A percentile compares a stretch with the other conserved stretches of the same genome.
Evolutionary conservation across 2,797 vertebrate genomes (phyloP).

Genomic region (Pangasius larnaudii): DNA sequence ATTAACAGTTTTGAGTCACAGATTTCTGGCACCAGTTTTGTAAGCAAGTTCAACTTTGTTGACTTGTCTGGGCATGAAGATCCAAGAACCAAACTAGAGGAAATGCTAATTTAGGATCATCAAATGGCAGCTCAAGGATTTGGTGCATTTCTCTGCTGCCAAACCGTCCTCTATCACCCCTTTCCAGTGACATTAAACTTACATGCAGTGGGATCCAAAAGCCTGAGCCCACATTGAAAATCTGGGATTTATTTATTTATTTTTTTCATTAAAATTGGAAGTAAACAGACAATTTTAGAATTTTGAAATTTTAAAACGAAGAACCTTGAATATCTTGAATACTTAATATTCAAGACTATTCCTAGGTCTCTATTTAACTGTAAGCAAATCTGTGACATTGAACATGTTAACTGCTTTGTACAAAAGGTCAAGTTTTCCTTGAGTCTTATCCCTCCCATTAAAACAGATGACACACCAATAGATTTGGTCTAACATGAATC

Average conservation of each 20-base stretch:
- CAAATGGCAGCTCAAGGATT: neutral
- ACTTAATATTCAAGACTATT: no score
- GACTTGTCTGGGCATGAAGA: neutral
- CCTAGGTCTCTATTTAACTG: neutral
- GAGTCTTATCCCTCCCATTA: neutral
- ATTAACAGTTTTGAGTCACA: neutral
- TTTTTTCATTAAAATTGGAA: neutral
- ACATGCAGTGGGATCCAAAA: neutral
- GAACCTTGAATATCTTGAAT: neutral
- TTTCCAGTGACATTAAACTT: neutral
- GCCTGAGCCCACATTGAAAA: no score
- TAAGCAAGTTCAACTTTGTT: neutral
- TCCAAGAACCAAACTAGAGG: neutral
- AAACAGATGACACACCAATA: neutral
- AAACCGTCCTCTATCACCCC: neutral
- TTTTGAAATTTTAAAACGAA: neutral
- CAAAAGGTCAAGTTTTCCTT: neutral
- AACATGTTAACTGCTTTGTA: neutral
- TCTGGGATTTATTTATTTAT: no score
- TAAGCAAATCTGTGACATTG: neutral
- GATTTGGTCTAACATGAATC: neutral
- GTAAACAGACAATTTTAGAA: no score
- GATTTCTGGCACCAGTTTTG: neutral
- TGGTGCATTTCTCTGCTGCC: neutral
- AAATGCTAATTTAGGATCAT: neutral